Evolutionary conservation across 2,797 vertebrate genomes (phyloP), one percentile per base, ranked within the genome.

Genomic region (Rallus crepitans): DNA sequence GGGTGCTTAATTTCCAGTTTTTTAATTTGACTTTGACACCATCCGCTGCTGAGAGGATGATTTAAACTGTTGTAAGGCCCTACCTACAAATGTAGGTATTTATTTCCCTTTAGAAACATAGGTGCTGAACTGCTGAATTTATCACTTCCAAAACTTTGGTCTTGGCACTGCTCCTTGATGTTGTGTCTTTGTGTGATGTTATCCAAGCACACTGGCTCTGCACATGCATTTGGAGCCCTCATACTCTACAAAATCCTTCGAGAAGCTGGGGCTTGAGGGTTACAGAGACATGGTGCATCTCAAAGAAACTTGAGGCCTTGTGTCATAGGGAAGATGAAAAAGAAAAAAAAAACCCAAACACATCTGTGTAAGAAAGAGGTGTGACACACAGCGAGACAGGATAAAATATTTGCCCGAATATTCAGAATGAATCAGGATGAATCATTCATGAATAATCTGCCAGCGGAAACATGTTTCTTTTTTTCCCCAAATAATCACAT

Each of bases 351-450:
- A 4, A 3, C 4, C 9, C 13, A 11, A 6, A 78, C 4, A 6
- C 0, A 0, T 15, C 3, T 15, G 3, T 42, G 42, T 52, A 52
- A 33, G 24, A 47, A 55, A 33, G 25, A 47, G 23, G 28, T 20
- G 17, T 28, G 15, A 8, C 24, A 65, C 19, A 39, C 5, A 66
- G 35, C 3, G 39, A 66, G 57, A 33, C 28, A 73, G 56, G 61
- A 42, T 11, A 57, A 66, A 82, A 35, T n/a, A 68, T 40, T 65
- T 61, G 24, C 31, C 15, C 20, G 19, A 83, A 42, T 76, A 33
- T 47, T 60, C 35, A 70, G 52, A 84, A 63, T 55, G 3, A 64
- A 56, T 57, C 9, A 19, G 3, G 17, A 39, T 30, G 69, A 66
- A 31, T 87, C 12, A 45, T 75, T 71, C 25, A 56, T 31, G 23